These are phyloP conservation scores for Eublepharis macularius DNA, from an alignment of 2,113 vertebrate species.

Conservation along the genomic window DNA sequence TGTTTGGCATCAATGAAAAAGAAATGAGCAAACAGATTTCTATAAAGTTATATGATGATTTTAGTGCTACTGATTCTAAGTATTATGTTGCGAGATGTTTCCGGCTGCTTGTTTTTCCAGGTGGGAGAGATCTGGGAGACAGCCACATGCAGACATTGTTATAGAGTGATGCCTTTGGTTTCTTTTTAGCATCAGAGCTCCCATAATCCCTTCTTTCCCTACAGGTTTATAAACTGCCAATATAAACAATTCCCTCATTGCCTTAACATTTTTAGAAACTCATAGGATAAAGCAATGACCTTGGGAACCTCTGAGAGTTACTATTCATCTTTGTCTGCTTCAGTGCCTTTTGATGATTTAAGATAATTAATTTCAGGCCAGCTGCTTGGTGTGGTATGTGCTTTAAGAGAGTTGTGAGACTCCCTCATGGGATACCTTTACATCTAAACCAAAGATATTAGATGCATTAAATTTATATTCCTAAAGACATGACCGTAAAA, in stretches of 20 bases:
- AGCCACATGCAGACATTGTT: conserved; percentile 60
- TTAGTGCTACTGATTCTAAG: background rate
- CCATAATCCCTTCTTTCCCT: conserved; percentile 45
- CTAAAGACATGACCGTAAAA: background rate
- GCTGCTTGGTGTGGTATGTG: background rate
- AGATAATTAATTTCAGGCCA: background rate
- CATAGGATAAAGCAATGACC: conserved; percentile 59
- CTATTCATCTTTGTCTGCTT: conserved; percentile 49
- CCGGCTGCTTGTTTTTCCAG: conserved; percentile 61
- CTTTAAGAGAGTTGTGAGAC: background rate
- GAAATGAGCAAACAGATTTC: background rate
- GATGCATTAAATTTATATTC: background rate
- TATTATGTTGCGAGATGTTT: conserved; percentile 49
- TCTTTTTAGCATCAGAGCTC: conserved; percentile 63
- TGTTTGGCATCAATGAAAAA: background rate
- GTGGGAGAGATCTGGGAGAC: conserved; percentile 66
- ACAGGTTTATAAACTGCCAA: conserved; percentile 56
- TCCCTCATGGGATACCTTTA: background rate
- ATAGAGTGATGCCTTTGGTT: conserved; percentile 60
- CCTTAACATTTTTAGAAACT: conserved; percentile 60
- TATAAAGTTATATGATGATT: background rate
- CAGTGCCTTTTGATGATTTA: conserved; percentile 43
- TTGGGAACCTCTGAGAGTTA: conserved; percentile 58
- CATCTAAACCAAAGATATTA: background rate
- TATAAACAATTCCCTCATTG: conserved; percentile 71